Percentiles rank a stretch among this genome's conserved stretches.
phyloP scores from a whole-genome alignment of 2,113 vertebrate species.

The Empidonax alnorum region DNA sequence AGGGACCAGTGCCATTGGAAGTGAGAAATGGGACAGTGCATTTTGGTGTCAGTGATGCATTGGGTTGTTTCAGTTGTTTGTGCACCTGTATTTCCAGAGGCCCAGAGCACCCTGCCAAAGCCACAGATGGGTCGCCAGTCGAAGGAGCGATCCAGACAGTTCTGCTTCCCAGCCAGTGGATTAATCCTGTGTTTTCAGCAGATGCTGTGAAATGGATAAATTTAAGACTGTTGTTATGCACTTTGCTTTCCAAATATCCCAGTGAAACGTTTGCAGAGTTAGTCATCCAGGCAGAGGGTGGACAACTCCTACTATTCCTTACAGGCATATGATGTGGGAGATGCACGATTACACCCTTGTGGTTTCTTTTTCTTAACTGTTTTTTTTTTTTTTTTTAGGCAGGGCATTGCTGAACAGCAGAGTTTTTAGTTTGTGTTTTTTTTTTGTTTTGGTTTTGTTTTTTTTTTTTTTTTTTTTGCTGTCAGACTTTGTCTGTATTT shows the following conservation, averaged over 20 bases:
- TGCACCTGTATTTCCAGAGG: not conserved
- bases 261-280: not conserved
- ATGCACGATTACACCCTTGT: not conserved
- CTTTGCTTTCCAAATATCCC: not conserved
- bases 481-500: not conserved
- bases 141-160: not conserved
- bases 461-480: accelerated
- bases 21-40: not conserved
- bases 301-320: not conserved
- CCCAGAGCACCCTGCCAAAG: not conserved
- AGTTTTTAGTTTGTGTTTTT: no score
- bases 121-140: not conserved
- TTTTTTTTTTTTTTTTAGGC: not conserved
- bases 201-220: not conserved
- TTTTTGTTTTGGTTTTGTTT: no score
- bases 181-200: not conserved
- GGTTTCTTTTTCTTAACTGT: not conserved
- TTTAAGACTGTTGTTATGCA: not conserved
- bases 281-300: constrained; percentile 5
- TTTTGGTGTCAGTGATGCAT: not conserved
- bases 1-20: not conserved
- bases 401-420: not conserved
- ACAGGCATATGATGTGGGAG: not conserved
- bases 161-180: not conserved
- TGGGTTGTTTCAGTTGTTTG: not conserved